Evolutionary conservation across 2,888 invertebrate genomes (phyloP).

Genomic region (Tetranychus piercei): DNA sequence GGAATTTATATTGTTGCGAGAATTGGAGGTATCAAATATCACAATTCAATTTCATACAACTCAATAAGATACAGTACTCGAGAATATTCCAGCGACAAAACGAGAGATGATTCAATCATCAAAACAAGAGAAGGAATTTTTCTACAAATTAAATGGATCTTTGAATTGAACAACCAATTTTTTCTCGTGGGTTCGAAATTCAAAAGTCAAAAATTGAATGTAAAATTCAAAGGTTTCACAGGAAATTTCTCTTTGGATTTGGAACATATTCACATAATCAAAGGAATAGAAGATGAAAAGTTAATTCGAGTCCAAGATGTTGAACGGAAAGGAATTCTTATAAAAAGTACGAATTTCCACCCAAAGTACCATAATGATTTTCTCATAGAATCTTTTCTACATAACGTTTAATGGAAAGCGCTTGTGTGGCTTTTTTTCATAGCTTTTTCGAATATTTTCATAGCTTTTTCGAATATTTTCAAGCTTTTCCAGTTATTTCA

Average conservation of each 20-base stretch:
- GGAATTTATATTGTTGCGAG: too few relatives aligned
- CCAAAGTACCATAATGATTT: neutral
- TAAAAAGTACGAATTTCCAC: neutral
- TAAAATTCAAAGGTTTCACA: neutral
- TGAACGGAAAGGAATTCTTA: neutral
- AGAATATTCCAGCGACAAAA: too few relatives aligned
- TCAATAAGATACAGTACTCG: too few relatives aligned
- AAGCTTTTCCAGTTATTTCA: too few relatives aligned
- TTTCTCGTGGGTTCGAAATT: neutral
- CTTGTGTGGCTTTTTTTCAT: too few relatives aligned
- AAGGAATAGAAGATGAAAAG: neutral
- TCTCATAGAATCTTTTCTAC: neutral
- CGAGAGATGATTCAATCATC: too few relatives aligned
- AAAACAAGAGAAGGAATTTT: neutral
- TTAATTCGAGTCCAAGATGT: neutral
- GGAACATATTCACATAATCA: neutral
- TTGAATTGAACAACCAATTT: neutral
- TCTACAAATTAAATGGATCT: neutral
- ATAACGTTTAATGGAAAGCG: neutral
- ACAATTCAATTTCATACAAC: too few relatives aligned
- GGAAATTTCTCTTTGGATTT: neutral
- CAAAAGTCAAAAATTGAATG: neutral
- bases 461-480: too few relatives aligned
- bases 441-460: too few relatives aligned
- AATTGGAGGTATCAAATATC: too few relatives aligned